Percentiles rank a stretch among this genome's conserved stretches.
phyloP scores from a whole-genome alignment of 1,140 invertebrate genomes.

The Maconellicoccus hirsutus region DNA sequence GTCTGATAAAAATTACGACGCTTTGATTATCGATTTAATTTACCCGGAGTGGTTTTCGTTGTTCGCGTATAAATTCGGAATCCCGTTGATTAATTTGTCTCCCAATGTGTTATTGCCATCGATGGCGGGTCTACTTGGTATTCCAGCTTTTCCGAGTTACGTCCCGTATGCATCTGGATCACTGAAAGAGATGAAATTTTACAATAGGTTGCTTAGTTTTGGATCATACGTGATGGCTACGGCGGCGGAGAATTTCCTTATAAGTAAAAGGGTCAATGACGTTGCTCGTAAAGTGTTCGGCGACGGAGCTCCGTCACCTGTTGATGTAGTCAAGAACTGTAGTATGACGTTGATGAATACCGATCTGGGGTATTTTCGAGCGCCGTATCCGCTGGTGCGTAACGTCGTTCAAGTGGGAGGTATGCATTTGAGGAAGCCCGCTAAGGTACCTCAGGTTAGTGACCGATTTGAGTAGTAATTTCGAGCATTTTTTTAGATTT shows the following conservation, averaged over 20 bases:
- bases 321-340: background rate
- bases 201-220: background rate
- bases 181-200: background rate
- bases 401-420: background rate
- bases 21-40: background rate
- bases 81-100: background rate
- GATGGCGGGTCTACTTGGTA: background rate
- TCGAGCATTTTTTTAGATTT: too few species aligned
- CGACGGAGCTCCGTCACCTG: background rate
- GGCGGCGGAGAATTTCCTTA: background rate
- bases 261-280: background rate
- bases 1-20: background rate
- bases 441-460: background rate
- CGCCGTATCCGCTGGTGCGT: background rate
- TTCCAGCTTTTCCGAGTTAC: background rate
- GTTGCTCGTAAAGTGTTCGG: background rate
- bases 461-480: too few species aligned
- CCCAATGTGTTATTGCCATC: background rate
- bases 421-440: background rate
- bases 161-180: background rate
- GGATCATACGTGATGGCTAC: too few species aligned
- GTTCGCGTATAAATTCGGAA: background rate
- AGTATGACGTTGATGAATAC: background rate
- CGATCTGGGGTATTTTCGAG: background rate
- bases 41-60: background rate